Evolutionary conservation across 2,113 vertebrate species (phyloP), one percentile per base, ranked within the genome.

Genomic region (Rissa tridactyla): DNA sequence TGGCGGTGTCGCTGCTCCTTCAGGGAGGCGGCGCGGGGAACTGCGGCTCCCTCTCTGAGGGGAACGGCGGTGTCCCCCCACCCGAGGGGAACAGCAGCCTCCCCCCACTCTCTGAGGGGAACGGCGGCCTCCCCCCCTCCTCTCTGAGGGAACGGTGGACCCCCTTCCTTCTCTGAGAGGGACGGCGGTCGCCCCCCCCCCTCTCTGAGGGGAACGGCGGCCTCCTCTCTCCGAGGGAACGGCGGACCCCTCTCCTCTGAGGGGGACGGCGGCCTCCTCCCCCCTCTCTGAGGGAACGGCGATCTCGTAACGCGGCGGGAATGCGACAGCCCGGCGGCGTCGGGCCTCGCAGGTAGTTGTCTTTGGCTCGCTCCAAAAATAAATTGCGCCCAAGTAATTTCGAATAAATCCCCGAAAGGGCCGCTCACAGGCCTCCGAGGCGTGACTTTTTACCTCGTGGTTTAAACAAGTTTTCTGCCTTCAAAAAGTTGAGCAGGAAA

Each of bases 381-480:
- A 20, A 13, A 3, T 5, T 7, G 34, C 6, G 3, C 58, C 65
- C 0, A 4, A 27, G 10, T 11, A 5, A 2, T 20, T 15, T 8
- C 8, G 18, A 34, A 4, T 38, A 25, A 34, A 38, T 9, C 25
- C 34, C 44, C 26, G 14, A 18, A 6, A 6, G 7, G 27, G 5
- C 34, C 3, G 19, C 29, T 11, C 16, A 2, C 4, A 4, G 10
- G 0, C 18, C 7, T 3, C 34, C 8, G 13, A n/a, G 34, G 13
- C 1, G 4, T 4, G 29, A 1, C 11, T 18, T 12, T 13, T 12
- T 3, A 6, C 26, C 18, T 47, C 44, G 9, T 15, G 65, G 51
- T 3, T 60, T 14, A 17, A 26, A 7, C 27, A 15, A 4, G 25
- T 30, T 62, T 27, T 7, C 42, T 26, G 54, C 69, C 25, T 14